Base-by-base conservation (phyloP, 2,797 vertebrate species). In the Acrossocheilus fasciatus region DNA sequence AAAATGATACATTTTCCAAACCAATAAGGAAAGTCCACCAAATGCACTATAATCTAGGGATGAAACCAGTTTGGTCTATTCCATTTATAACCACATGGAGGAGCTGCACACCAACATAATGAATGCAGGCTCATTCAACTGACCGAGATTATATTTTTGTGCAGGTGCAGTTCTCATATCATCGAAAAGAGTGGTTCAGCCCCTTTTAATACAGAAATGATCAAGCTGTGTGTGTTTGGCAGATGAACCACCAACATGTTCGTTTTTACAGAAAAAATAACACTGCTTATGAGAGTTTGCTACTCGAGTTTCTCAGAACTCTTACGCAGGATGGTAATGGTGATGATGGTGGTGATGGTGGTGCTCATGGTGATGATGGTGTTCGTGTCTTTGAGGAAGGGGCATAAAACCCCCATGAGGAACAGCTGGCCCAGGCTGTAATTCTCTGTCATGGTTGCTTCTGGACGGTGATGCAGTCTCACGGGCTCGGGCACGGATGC, bases 291-390 rank as follows among this genome's bases (percentile, higher is more conserved):
- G 5, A 77, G 36, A n/a, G 52, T 54, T 72, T 66, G 4, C 57
- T 62, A 41, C 26, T 66, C 3, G 17, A 83, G 86, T 52, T 45
- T 59, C 86, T 91, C 89, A 93, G 45, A 92, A 90, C 39, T 90
- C 88, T 30, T 64, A 64, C 9, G 91, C 69, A 64, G 89, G 85
- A 79, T 89, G 91, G 70, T 93, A 91, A 94, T 98, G 96, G 92
- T 98, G 97, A 89, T 98, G 96, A 89, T 98, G 97, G 88, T 98
- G 97, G 89, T 97, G 96, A 86, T 97, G 96, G 88, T 98, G 97
- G 88, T 98, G 97, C 84, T 98, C 96, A 0, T 98, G 97, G 54
- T 97, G 96, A 83, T 98, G 97, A 91, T 97, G 96, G 85, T 97
- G 97, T 85, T 98, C 96, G 0, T 98, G 97, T 94, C 96, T 96